Evolutionary conservation across 2,113 vertebrate genomes (phyloP).

Genomic region (Erythrocercus mccallii): DNA sequence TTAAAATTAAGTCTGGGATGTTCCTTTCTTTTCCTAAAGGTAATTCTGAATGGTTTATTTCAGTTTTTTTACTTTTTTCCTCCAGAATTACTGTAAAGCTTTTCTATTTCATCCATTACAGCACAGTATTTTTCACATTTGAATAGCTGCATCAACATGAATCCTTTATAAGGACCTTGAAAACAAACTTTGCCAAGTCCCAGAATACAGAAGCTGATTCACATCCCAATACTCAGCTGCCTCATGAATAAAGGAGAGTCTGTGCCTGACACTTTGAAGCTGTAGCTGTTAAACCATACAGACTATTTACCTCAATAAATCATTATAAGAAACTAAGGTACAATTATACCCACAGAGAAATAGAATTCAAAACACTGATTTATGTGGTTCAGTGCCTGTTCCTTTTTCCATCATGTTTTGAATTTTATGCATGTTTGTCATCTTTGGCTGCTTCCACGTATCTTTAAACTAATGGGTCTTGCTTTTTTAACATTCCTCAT

Average conservation of each 20-base stretch:
- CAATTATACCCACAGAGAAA: slow-evolving; percentile 84
- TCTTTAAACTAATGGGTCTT: slow-evolving; percentile 81
- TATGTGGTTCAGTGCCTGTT: slow-evolving; percentile 78
- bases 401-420: slow-evolving; percentile 79
- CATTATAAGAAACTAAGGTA: slow-evolving; percentile 85
- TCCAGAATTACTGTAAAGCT: slow-evolving; percentile 78
- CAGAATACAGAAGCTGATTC: slow-evolving; percentile 85
- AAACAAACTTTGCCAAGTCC: slow-evolving; percentile 83
- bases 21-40: slow-evolving; percentile 65
- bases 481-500: slow-evolving; percentile 77
- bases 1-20: slow-evolving; percentile 56
- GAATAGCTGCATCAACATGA: slow-evolving; percentile 83
- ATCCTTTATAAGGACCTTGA: slow-evolving; percentile 82
- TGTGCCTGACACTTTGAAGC: slow-evolving; percentile 83
- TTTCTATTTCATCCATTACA: slow-evolving; percentile 78
- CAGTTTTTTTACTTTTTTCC: slow-evolving; percentile 73
- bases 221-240: slow-evolving; percentile 78
- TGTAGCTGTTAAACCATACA: slow-evolving; percentile 84
- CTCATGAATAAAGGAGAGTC: slow-evolving; percentile 83
- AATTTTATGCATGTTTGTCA: slow-evolving; percentile 83
- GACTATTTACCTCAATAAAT: slow-evolving; percentile 88
- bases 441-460: slow-evolving; percentile 79
- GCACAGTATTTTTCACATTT: slow-evolving; percentile 79
- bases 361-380: slow-evolving; percentile 82
- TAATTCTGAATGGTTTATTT: slow-evolving; percentile 73